Conservation (phyloP, 2,888 invertebrate genomes). For the Chloroclysta siterata region DNA sequence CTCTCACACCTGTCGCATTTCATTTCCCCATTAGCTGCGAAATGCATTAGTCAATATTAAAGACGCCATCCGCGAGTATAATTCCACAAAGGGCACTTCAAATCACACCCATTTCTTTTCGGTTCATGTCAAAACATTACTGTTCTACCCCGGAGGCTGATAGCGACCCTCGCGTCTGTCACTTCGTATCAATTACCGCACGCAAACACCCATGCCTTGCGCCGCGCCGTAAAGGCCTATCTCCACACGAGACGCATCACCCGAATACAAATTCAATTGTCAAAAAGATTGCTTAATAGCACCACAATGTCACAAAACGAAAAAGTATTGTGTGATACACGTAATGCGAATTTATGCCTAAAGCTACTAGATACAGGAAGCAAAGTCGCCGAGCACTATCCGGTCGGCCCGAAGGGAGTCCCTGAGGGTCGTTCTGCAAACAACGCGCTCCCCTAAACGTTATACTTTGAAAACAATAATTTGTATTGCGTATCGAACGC, state of each 20-base stretch:
- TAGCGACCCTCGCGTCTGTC: conserved; percentile 79
- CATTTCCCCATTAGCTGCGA: conserved; percentile 78
- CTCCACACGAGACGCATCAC: conserved; percentile 63
- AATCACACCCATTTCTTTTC: conserved; percentile 84
- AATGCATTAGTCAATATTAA: conserved; percentile 85
- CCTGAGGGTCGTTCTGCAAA: conserved; percentile 81
- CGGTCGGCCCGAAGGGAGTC: conserved; percentile 53
- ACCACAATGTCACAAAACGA: conserved; percentile 63
- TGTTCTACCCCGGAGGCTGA: conserved; percentile 74
- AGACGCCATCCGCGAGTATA: conserved; percentile 81
- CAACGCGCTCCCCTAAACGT: conserved; percentile 83
- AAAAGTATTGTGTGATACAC: conserved; percentile 60
- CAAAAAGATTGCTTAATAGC: conserved; percentile 81
- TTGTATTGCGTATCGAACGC: conserved; percentile 85
- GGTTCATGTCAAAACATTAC: conserved; percentile 83
- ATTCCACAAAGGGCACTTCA: conserved; percentile 85
- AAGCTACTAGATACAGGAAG: conserved; percentile 57
- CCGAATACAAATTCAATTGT: conserved; percentile 82
- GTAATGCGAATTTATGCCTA: conserved; percentile 62
- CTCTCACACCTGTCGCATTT: conserved; percentile 78
- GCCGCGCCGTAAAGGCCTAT: conserved; percentile 68
- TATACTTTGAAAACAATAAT: conserved; percentile 86
- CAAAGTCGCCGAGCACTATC: conserved; percentile 57
- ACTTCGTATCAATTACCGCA: conserved; percentile 85
- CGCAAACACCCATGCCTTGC: conserved; percentile 77